Evolutionary conservation across 2,888 invertebrate genomes (phyloP), one percentile per base, ranked within the genome.

Genomic region (Megalurothrips usitatus): DNA sequence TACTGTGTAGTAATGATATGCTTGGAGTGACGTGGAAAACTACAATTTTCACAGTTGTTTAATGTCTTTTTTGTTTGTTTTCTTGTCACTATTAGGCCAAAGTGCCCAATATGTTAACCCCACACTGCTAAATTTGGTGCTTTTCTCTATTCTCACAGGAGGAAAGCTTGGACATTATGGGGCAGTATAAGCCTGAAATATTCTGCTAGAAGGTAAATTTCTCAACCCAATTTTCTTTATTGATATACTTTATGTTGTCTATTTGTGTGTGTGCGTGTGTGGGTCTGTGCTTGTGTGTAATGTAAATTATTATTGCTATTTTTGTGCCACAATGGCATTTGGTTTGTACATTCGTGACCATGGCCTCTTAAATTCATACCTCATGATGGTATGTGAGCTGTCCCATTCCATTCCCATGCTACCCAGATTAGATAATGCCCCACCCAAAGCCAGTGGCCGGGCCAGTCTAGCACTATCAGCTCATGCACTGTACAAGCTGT

Each of bases 171-270:
- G 91, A 92, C 90, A 92, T 92, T 88, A 92, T 92, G 90, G 93
- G 93, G 88, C 92, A 92, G 89, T 93, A 92, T 91, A 92, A 92
- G 89, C 92, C 92, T 88, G 92, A 93, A 91, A 92, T 93, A 90
- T 92, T 93, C 91, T 92, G 92, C 90, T 92, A 91, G 89, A 91
- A 91, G 91, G 90, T 90, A 90, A 90, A 87, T 86, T 86, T 85
- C 85, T 87, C 82, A 81, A 43, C 34, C 34, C 34, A 43, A 43
- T 43, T 43, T 43, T 43, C 34, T 43, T 43, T 43, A 43, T 43
- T 43, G 34, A 43, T 43, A 43, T 43, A 43, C 6, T 6, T 4
- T 43, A 43, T 4, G 34, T 43, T 78, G 34, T 78, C 75, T 80
- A 81, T 81, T 82, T 84, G 83, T 79, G 82, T 82, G 80, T 83